Percentiles rank a stretch among this genome's conserved stretches.
These are phyloP conservation scores for Microtus ochrogaster DNA, from an alignment of 2,113 vertebrate species.

Conservation along the genomic window DNA sequence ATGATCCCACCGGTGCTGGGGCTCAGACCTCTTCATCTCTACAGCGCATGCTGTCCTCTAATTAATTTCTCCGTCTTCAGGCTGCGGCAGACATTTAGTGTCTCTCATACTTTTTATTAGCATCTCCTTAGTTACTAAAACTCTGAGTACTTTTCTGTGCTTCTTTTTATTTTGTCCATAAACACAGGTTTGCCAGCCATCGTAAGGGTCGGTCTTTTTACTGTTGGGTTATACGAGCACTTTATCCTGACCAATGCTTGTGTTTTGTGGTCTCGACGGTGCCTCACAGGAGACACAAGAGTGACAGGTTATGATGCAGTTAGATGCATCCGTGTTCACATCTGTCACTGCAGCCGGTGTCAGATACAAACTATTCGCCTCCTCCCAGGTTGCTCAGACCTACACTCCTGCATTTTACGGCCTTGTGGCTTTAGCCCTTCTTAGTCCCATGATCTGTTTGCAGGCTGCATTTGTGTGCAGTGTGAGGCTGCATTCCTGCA, in stretches of 20 bases:
- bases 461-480: neutral
- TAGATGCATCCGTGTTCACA: neutral
- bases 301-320: neutral
- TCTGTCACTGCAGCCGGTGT: neutral
- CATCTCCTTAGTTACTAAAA: neutral
- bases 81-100: neutral
- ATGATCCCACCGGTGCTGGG: neutral
- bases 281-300: neutral
- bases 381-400: neutral
- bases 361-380: neutral
- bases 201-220: neutral
- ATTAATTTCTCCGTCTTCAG: neutral
- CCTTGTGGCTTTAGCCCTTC: too few species aligned
- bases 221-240: neutral
- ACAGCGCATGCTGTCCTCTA: neutral
- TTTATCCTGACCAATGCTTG: neutral
- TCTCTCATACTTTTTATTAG: neutral
- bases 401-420: too few species aligned
- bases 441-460: too few species aligned
- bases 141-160: neutral
- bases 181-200: neutral
- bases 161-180: neutral
- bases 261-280: neutral
- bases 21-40: neutral
- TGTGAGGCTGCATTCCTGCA: neutral